Conservation (phyloP, 2,797 vertebrate species). For the Avahi laniger region DNA sequence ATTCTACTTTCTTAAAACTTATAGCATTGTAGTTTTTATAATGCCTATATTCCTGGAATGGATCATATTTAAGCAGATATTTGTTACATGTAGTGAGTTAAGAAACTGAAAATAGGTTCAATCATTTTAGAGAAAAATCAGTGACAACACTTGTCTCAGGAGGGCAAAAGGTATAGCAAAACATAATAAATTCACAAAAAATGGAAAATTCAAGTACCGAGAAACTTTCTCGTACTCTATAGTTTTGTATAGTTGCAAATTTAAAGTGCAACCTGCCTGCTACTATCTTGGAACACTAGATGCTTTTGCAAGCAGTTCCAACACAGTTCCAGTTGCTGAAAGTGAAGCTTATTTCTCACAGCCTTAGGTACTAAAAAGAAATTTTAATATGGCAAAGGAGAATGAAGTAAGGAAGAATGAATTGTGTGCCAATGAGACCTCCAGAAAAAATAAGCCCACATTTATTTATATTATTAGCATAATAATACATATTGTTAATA, state of each 20-base stretch:
- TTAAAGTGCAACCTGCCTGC: background rate
- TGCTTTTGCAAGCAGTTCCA: background rate
- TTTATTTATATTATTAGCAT: background rate
- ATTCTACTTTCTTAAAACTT: background rate
- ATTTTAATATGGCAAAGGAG: background rate
- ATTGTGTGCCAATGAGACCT: background rate
- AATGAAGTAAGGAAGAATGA: background rate
- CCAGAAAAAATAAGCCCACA: background rate
- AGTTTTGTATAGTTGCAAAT: background rate
- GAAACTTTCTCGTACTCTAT: background rate
- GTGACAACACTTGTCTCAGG: background rate
- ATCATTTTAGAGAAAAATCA: background rate
- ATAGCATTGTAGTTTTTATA: background rate
- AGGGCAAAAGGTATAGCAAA: conserved; percentile 5
- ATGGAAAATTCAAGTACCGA: background rate
- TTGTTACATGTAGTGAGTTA: background rate
- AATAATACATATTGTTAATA: background rate
- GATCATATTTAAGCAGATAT: background rate
- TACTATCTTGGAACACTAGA: background rate
- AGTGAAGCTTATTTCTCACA: background rate
- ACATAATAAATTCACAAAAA: background rate
- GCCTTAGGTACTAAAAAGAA: background rate
- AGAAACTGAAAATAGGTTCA: background rate
- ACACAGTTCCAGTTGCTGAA: background rate
- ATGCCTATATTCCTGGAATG: background rate